Conservation (phyloP, 1,140 invertebrate genomes). For the Gonatopus flavifemur region DNA sequence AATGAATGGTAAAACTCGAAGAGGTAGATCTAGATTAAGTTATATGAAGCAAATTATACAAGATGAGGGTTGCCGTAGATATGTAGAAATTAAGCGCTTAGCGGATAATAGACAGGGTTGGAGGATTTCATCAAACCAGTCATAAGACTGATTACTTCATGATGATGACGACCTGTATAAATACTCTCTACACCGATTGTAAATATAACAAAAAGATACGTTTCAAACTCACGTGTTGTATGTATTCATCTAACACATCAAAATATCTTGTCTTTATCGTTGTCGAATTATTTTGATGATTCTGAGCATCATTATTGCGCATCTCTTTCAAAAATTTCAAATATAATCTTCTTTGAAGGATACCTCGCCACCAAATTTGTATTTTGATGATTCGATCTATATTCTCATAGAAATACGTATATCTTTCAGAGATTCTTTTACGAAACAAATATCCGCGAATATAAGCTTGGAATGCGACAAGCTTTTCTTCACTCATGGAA, state of each 20-base stretch:
- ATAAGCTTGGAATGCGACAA: conserved; percentile 64
- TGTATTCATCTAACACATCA: conserved; percentile 57
- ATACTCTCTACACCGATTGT: no score
- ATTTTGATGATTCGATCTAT: conserved; percentile 62
- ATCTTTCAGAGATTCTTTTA: conserved; percentile 56
- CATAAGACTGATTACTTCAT: no score
- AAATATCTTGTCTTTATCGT: conserved; percentile 6
- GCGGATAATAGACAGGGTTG: no score
- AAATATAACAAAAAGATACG: no score
- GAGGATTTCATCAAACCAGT: no score
- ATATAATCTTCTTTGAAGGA: conserved; percentile 59
- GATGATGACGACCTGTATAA: no score
- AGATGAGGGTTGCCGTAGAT: no score
- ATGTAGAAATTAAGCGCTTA: no score
- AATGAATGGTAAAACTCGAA: no score
- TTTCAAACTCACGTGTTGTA: conserved; percentile 52
- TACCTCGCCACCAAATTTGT: conserved; percentile 69
- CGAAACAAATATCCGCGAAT: conserved; percentile 67
- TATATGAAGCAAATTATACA: no score
- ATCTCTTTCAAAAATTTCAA: conserved; percentile 51
- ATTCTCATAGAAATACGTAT: conserved; percentile 59
- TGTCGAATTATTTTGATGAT: conserved; percentile 9
- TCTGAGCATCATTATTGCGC: conserved; percentile 46
- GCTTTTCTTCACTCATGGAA: conserved; percentile 23
- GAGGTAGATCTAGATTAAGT: no score